These are phyloP conservation scores for Cyphomyrus plagiostoma DNA, from an alignment of 2,113 vertebrate species.

Conservation along the genomic window DNA sequence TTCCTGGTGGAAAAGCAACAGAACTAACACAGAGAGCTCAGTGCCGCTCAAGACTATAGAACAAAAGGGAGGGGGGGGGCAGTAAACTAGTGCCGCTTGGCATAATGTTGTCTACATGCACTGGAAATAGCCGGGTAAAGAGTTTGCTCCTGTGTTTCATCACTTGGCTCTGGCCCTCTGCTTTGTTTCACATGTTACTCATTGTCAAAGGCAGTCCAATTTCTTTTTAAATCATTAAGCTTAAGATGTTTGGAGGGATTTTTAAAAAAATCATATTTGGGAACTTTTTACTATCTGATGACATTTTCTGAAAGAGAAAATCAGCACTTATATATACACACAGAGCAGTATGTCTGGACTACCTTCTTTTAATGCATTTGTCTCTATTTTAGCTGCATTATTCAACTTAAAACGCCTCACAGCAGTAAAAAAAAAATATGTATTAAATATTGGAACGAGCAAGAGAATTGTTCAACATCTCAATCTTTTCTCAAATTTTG, in stretches of 20 bases:
- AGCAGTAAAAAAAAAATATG: neutral
- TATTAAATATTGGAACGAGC: neutral
- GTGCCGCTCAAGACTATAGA: neutral
- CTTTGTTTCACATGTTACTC: neutral
- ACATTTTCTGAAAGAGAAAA: constrained; percentile 3
- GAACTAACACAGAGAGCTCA: neutral
- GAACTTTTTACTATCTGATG: neutral
- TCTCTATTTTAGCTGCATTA: neutral
- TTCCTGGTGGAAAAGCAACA: neutral
- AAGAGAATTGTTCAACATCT: neutral
- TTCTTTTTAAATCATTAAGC: neutral
- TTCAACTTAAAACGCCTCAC: neutral
- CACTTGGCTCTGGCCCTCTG: neutral
- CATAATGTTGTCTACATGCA: neutral
- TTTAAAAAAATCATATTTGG: neutral
- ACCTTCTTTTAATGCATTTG: neutral
- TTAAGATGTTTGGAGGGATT: neutral
- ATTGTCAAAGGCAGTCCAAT: neutral
- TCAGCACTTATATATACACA: neutral
- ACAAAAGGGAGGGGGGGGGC: neutral
- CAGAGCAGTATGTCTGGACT: neutral
- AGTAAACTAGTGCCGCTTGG: neutral
- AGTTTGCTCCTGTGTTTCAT: neutral
- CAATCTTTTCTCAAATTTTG: neutral
- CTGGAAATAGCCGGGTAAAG: neutral